Evolutionary conservation across 2,888 invertebrate genomes (phyloP).

Genomic region (Laspeyria flexula): DNA sequence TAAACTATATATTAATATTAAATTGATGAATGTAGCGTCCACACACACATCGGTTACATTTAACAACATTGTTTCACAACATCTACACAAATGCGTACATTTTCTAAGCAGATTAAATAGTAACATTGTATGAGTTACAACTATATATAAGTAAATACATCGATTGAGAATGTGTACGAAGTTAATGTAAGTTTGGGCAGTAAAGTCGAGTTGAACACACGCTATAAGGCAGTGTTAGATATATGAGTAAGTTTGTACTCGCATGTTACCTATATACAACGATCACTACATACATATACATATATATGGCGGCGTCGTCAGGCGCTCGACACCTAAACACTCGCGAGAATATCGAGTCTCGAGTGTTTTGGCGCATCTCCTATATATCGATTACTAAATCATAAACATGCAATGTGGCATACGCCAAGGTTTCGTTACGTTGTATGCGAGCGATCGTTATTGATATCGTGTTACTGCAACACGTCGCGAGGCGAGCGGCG

Average conservation of each 20-base stretch:
- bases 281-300: conserved; percentile 11
- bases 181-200: conserved; percentile 44
- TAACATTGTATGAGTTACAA: too few relatives aligned
- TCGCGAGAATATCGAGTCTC: conserved; percentile 25
- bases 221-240: conserved; percentile 61
- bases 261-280: conserved; percentile 16
- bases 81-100: too few relatives aligned
- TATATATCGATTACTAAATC: conserved; percentile 43
- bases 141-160: too few relatives aligned
- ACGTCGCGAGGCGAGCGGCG: not conserved
- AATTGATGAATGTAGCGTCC: too few relatives aligned
- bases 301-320: not conserved
- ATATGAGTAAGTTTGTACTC: conserved; percentile 29
- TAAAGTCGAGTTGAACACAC: conserved; percentile 61
- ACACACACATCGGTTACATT: too few relatives aligned
- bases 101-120: too few relatives aligned
- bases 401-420: conserved; percentile 47
- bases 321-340: conserved; percentile 20
- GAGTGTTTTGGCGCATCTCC: conserved; percentile 34
- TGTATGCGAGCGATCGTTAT: conserved; percentile 40
- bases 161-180: conserved; percentile 12
- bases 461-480: conserved; percentile 29
- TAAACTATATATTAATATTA: too few relatives aligned
- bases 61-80: too few relatives aligned
- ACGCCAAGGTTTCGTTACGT: conserved; percentile 41